Evolutionary conservation across 2,888 invertebrate species (phyloP).

Genomic region (Heliconius hortense): DNA sequence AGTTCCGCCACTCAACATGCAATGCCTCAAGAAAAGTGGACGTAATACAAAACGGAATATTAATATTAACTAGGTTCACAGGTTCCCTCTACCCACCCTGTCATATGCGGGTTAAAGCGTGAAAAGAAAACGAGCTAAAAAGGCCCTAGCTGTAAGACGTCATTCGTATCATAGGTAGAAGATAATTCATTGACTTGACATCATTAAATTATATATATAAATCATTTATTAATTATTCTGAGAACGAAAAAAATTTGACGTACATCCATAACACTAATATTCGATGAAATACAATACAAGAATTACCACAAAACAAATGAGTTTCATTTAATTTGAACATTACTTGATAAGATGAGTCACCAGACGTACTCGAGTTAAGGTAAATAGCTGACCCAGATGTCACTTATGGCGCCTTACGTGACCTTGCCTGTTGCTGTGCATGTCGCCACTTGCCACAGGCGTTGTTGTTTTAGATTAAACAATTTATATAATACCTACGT

Average conservation of each 20-base stretch:
- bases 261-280: neutral
- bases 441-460: constrained; percentile 1
- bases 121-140: too few species aligned
- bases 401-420: constrained; percentile 41
- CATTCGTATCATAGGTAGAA: neutral
- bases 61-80: too few species aligned
- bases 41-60: too few species aligned
- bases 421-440: constrained; percentile 31
- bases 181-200: neutral
- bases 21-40: too few species aligned
- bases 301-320: constrained; percentile 35
- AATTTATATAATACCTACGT: neutral
- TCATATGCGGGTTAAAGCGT: too few species aligned
- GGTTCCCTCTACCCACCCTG: too few species aligned
- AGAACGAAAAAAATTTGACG: neutral
- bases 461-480: neutral
- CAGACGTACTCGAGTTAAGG: constrained; percentile 55
- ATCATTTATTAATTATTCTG: neutral
- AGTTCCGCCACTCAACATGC: too few species aligned
- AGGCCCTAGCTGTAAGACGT: too few species aligned
- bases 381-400: constrained; percentile 68
- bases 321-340: constrained; percentile 39
- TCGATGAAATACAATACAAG: constrained; percentile 3
- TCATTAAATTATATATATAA: constrained; percentile 4
- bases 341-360: constrained; percentile 48